A percentile compares a stretch with the other conserved stretches of the same genome.
Evolutionary conservation across 2,797 vertebrate genomes (phyloP).

Genomic region (Fringilla coelebs): DNA sequence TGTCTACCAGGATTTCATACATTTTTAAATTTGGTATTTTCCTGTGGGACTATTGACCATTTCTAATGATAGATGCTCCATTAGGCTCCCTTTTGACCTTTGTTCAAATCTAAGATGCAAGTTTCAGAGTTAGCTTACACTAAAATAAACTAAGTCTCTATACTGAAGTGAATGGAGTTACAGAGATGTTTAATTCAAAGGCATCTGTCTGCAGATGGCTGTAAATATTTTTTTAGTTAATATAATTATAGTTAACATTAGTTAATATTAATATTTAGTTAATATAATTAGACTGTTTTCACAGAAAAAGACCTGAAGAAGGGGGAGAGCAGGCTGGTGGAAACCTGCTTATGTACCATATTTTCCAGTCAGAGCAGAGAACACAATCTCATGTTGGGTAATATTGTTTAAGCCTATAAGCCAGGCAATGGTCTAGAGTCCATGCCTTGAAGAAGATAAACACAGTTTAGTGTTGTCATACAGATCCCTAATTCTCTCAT

Average conservation of each 20-base stretch:
- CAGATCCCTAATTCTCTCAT: background rate
- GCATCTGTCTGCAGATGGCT: background rate
- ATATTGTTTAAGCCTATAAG: background rate
- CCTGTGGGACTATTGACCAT: background rate
- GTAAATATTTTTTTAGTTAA: background rate
- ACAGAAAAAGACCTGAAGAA: background rate
- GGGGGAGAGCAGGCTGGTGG: rapidly evolving
- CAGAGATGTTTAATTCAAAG: background rate
- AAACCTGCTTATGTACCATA: background rate
- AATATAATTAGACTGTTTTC: background rate
- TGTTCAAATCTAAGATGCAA: background rate
- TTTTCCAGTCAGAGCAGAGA: background rate
- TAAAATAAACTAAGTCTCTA: background rate
- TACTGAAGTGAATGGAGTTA: background rate
- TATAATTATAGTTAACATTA: no score
- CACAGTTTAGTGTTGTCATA: background rate
- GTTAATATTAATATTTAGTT: no score
- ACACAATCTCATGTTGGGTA: background rate
- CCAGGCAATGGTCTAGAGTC: background rate
- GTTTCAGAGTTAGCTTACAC: background rate
- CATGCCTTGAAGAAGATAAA: constrained; percentile 6
- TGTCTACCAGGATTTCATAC: background rate
- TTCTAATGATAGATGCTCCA: background rate
- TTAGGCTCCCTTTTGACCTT: background rate
- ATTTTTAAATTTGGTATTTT: background rate